phyloP scores from a whole-genome alignment of 2,888 invertebrate species.

The Bellardia bayeri region DNA sequence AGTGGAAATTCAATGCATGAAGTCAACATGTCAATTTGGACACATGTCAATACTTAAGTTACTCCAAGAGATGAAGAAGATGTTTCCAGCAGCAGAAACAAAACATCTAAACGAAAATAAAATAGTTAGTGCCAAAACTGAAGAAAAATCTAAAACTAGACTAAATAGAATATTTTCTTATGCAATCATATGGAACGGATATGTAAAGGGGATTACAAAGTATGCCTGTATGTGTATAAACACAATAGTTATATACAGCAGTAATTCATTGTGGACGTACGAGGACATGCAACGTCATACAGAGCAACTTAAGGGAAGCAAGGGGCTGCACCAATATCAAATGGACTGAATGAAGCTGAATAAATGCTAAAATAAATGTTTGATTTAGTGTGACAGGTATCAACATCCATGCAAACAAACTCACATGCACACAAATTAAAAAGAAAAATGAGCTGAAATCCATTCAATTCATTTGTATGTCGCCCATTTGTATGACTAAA shows the following conservation, averaged over 20 bases:
- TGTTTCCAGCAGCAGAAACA: conserved; percentile 34
- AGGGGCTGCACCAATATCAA: conserved; percentile 47
- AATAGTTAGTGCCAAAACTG: conserved; percentile 11
- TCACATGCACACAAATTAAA: conserved; percentile 15
- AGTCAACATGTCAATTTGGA: conserved; percentile 79
- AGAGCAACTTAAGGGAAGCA: conserved; percentile 34
- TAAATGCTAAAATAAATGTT: conserved; percentile 72
- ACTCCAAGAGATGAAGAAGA: conserved; percentile 56
- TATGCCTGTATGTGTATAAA: too few relatives aligned
- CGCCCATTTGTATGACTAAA: conserved; percentile 30
- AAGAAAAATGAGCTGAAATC: conserved; percentile 13
- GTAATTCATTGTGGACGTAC: conserved; percentile 64
- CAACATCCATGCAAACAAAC: background rate
- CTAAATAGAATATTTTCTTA: conserved; percentile 53
- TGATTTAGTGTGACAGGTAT: conserved; percentile 72
- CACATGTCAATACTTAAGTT: conserved; percentile 73
- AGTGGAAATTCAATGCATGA: conserved; percentile 53
- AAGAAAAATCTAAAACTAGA: conserved; percentile 29
- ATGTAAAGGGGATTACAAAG: conserved; percentile 51
- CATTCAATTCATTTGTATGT: conserved; percentile 41
- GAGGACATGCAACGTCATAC: conserved; percentile 47
- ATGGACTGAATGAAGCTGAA: conserved; percentile 66
- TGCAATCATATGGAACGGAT: conserved; percentile 67
- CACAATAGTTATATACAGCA: background rate
- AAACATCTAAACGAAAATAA: conserved; percentile 42